These are phyloP conservation scores for Caenorhabditis sinica DNA, from an alignment of 2,888 invertebrate genomes.

Conservation along the genomic window DNA sequence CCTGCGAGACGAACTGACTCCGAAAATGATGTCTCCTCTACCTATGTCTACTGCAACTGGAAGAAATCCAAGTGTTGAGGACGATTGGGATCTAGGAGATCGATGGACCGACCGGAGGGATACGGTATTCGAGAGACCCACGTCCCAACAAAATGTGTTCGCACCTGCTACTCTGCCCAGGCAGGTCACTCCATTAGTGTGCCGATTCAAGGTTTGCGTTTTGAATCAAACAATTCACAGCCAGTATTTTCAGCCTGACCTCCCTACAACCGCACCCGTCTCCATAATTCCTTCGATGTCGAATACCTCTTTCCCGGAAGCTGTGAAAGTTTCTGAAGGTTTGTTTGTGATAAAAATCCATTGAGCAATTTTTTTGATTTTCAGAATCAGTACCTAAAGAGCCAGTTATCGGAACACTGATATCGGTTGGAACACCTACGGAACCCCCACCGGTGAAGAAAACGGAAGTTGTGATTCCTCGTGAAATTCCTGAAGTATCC, in stretches of 20 bases:
- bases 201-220: conserved; percentile 9
- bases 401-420: conserved; percentile 56
- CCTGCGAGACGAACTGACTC: conserved; percentile 60
- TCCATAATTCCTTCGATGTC: conserved; percentile 66
- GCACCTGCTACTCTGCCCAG: conserved; percentile 73
- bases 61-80: conserved; percentile 25
- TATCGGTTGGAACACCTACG: conserved; percentile 54
- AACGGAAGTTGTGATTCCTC: not conserved
- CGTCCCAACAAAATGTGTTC: conserved; percentile 1
- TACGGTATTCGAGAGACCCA: conserved; percentile 50
- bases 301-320: conserved; percentile 59
- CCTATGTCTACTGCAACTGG: not conserved
- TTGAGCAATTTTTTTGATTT: not conserved
- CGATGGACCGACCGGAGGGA: conserved; percentile 61
- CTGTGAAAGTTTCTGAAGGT: conserved; percentile 22
- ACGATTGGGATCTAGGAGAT: conserved; percentile 63
- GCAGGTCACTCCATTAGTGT: conserved; percentile 64
- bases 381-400: conserved; percentile 21
- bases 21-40: conserved; percentile 57
- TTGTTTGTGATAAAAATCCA: not conserved
- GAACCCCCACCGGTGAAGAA: conserved; percentile 27
- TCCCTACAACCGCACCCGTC: conserved; percentile 60
- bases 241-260: conserved; percentile 54
- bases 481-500: not conserved
- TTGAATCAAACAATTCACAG: not conserved